Base-by-base conservation (phyloP, 2,797 vertebrate genomes). In the Eutrigla gurnardus region DNA sequence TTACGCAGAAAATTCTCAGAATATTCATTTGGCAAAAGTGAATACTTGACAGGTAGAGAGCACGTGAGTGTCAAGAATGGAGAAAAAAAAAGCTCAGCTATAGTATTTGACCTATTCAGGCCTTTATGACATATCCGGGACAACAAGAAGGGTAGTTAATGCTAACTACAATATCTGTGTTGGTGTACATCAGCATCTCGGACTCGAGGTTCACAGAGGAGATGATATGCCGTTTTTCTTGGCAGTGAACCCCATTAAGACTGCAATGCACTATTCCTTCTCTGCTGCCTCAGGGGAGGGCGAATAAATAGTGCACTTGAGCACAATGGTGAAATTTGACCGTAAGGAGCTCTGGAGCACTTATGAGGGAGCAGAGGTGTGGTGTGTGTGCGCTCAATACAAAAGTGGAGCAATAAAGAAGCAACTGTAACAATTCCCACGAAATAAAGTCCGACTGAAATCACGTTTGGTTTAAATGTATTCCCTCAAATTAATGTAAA, bases 141-240 rank as follows among this genome's bases (percentile, higher is more conserved):
- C 68, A 40, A 64, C 17, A 52, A 42, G 9, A 71, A 58, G 12
- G 53, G 7, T 15, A 46, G 33, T 17, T 52, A 45, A 25, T 60
- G 46, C 36, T 8, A 47, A 63, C 62, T 39, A n/a, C 32, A 52
- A 43, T 36, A 14, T 55, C 64, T 71, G 35, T 70, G 54, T 58
- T 47, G 45, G 74, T 65, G 63, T 32, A 69, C 71, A 76, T 75
- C 70, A 66, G 65, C 66, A 86, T 82, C 77, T 78, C 77, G 69
- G 53, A 70, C 67, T 70, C 70, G 25, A 58, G 65, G 66, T 25
- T 25, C 25, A 33, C 52, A 35, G 32, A 35, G 82, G 70, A 88
- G 73, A 85, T 25, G 71, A 79, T 78, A 72, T 54, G 73, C 78
- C 79, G 84, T 92, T 92, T 90, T 87, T 75, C 75, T 89, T 92